Evolutionary conservation across 2,888 invertebrate species (phyloP), one percentile per base, ranked within the genome.

Genomic region (Coelopa pilipes): DNA sequence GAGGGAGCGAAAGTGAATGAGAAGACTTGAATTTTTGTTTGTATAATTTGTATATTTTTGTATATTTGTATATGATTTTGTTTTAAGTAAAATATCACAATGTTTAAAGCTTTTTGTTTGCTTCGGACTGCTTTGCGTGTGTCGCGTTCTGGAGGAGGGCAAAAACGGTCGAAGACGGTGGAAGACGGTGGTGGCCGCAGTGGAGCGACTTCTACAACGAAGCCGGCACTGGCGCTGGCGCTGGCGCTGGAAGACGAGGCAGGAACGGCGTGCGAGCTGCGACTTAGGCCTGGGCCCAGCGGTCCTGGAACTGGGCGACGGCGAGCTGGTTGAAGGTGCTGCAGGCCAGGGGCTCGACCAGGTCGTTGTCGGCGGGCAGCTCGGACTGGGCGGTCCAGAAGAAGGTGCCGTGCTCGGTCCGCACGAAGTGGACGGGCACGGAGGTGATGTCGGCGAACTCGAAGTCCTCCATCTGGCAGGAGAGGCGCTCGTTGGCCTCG

Each of bases 381-480:
- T 83, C 81, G 67, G 81, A 88, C 65, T 92, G 90, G 62, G 93
- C 92, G 68, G 93, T 93, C 94, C 94, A 94, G 89, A 94, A 94
- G 90, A 94, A 94, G 76, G 94, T 94, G 78, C 94, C 94, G 79
- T 93, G 93, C 80, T 92, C 92, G 49, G 94, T 94, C 84, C 92
- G 90, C 34, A 93, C 93, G 87, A 94, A 94, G 88, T 93, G 93
- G 17, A 94, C 94, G 2, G 94, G 94, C 21, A 87, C 84, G 63
- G 81, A 81, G 62, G 59, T 79, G 78, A 85, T 75, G 77, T 83
- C 82, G 75, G 82, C 83, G 62, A 83, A 79, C n/a, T 86, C 83
- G 78, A 81, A 84, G 77, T 85, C 84, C 77, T 84, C 84, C 63
- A 84, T 77, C 75, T 87, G 82, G 59, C 80, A 83, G 69, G 81